Conservation (phyloP, 1,140 invertebrate species). For the Achatina immaculata region DNA sequence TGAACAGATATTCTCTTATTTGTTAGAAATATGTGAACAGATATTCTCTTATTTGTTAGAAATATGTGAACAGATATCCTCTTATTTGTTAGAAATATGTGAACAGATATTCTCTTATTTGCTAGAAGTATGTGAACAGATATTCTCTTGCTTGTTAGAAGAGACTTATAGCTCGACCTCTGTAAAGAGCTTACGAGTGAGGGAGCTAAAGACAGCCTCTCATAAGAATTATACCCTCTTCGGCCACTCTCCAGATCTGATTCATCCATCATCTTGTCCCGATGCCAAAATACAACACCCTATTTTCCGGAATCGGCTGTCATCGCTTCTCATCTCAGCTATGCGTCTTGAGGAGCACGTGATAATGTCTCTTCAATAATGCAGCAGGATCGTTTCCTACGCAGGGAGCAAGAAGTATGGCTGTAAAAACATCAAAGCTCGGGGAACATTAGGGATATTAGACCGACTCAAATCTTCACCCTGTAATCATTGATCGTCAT, state of each 20-base stretch:
- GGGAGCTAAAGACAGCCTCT: too few relatives aligned
- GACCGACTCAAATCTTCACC: neutral
- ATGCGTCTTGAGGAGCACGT: neutral
- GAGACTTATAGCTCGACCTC: too few relatives aligned
- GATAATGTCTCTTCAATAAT: conserved; percentile 12
- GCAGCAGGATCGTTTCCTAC: neutral
- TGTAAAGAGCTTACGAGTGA: too few relatives aligned
- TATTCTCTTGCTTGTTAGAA: too few relatives aligned
- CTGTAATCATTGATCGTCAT: neutral
- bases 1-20: too few relatives aligned
- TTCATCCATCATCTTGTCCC: neutral
- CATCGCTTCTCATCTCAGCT: neutral
- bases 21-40: too few relatives aligned
- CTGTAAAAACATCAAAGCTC: neutral
- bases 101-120: too few relatives aligned
- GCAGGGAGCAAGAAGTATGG: neutral
- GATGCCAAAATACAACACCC: neutral
- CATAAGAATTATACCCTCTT: neutral
- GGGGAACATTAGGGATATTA: neutral
- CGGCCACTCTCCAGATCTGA: neutral
- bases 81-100: too few relatives aligned
- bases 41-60: too few relatives aligned
- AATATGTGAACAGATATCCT: too few relatives aligned
- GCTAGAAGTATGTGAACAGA: too few relatives aligned
- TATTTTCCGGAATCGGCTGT: neutral